Base-by-base conservation (phyloP, 2,113 vertebrate genomes). In the Caloenas nicobarica region DNA sequence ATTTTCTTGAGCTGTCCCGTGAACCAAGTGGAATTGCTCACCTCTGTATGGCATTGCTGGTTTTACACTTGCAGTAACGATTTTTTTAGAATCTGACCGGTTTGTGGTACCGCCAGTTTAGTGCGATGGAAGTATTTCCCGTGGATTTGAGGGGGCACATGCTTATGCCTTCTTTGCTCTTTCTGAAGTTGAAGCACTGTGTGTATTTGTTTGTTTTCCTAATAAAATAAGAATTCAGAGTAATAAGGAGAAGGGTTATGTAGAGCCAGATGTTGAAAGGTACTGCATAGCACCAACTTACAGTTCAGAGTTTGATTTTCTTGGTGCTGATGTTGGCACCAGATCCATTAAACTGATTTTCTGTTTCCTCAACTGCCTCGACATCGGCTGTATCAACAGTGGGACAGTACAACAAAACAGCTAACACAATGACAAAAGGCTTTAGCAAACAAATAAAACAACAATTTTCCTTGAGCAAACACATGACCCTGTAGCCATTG, bases 401-500 rank as follows among this genome's bases (percentile, higher is more conserved):
- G 1, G 21, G 16, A 34, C 42, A 48, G 33, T 16, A 21, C 74
- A 62, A 42, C 56, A 65, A 50, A 51, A 15, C 38, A 44, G 13
- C 26, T 36, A 21, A 26, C 22, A 14, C 11, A 42, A 3, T 48
- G 36, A 61, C 8, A 18, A 34, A 44, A 84, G 7, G 19, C 64
- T 62, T 68, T 0, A 68, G 19, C 2, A 1, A 64, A 28, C 29
- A 58, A 72, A 13, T 87, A 31, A 88, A 88, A 24, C 2, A 2
- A 34, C 21, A 22, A 1, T 46, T 72, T 51, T 62, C n/a, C 21
- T 57, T 2, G 7, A 57, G 18, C 33, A 66, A 71, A 16, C 13
- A 8, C 2, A 0, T 24, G 29, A 61, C 33, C 11, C 17, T 34
- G 10, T 25, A 19, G 48, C 34, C 1, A 0, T 44, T 61, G 24